Conservation (phyloP, 1,140 invertebrate species). For the Polyergus mexicanus region DNA sequence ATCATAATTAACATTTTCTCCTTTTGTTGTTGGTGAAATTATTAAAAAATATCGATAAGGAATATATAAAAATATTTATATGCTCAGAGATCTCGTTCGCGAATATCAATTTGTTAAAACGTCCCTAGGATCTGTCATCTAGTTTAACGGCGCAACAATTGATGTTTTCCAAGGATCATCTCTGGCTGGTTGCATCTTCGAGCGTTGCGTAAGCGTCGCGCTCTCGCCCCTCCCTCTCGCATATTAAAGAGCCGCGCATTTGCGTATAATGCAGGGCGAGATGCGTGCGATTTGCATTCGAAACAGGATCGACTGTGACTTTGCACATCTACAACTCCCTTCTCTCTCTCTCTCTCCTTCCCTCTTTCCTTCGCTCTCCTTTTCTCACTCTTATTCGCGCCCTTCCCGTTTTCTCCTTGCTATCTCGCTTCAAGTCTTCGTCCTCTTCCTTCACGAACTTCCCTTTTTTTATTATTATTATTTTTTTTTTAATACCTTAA, state of each 20-base stretch:
- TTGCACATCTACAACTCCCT: slow-evolving; percentile 44
- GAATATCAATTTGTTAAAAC: neutral
- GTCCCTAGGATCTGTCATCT: slow-evolving; percentile 7
- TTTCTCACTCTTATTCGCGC: neutral
- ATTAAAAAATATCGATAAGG: no score
- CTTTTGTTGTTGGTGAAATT: neutral
- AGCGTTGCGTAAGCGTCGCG: slow-evolving; percentile 18
- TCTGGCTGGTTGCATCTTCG: slow-evolving; percentile 19
- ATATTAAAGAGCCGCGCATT: slow-evolving; percentile 45
- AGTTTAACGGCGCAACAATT: neutral
- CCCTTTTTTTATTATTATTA: no score
- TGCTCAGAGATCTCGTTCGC: neutral
- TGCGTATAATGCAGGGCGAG: slow-evolving; percentile 65
- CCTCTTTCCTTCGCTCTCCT: neutral
- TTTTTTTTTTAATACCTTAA: slow-evolving; percentile 1
- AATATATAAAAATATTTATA: no score
- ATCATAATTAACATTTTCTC: slow-evolving; percentile 11
- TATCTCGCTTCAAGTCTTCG: slow-evolving; percentile 13
- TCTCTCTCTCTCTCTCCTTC: neutral
- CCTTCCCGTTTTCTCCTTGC: slow-evolving; percentile 18
- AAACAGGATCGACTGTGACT: slow-evolving; percentile 57
- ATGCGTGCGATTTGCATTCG: slow-evolving; percentile 69
- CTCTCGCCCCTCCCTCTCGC: neutral
- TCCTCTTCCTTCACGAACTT: slow-evolving; percentile 8
- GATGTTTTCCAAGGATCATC: neutral